These are phyloP conservation scores for Chymomyza procnemis DNA, from an alignment of 2,888 invertebrate genomes.

Conservation along the genomic window DNA sequence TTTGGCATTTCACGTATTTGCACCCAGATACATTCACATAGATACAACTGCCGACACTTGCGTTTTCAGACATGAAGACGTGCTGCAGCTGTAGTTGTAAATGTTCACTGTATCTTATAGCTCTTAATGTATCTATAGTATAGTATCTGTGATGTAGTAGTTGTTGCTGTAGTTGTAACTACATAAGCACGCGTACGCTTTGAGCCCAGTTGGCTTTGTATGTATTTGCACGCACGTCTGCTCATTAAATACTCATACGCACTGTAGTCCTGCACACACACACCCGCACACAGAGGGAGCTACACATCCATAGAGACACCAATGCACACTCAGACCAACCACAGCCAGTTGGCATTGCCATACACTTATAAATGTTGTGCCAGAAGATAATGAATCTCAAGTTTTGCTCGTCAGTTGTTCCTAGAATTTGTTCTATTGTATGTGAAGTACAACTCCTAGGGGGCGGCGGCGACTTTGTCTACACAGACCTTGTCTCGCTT, in stretches of 20 bases:
- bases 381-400: constrained; percentile 69
- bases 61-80: constrained; percentile 11
- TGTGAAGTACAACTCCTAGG: constrained; percentile 34
- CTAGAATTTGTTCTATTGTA: neutral
- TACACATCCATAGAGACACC: constrained; percentile 3
- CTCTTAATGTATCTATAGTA: too few relatives aligned
- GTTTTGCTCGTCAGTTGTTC: constrained; percentile 7
- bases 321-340: constrained; percentile 17
- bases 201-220: constrained; percentile 52
- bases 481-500: constrained; percentile 7
- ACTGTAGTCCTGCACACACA: constrained; percentile 14
- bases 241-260: constrained; percentile 71
- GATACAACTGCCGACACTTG: constrained; percentile 41
- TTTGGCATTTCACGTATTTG: constrained; percentile 64
- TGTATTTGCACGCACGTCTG: constrained; percentile 68
- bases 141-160: neutral
- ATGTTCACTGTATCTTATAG: constrained; percentile 6
- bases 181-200: constrained; percentile 29
- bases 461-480: too few relatives aligned
- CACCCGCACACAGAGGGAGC: constrained; percentile 20
- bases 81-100: neutral
- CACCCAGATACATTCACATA: constrained; percentile 36
- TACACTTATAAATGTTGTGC: constrained; percentile 67
- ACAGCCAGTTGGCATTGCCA: constrained; percentile 49
- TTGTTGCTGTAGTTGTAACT: constrained; percentile 7